Evolutionary conservation across 1,140 invertebrate species (phyloP).

Genomic region (Oedothorax gibbosus): DNA sequence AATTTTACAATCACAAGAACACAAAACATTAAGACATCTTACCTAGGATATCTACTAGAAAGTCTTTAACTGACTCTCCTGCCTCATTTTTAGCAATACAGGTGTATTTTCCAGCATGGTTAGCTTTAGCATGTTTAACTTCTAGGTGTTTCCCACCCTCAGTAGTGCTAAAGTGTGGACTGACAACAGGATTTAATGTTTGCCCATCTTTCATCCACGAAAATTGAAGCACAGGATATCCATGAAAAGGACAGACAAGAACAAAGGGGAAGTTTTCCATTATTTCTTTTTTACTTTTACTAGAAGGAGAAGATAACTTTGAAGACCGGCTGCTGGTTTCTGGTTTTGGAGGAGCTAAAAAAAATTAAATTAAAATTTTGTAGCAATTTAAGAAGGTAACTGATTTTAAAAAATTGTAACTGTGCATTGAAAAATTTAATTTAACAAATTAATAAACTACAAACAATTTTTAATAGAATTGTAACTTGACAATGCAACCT

Average conservation of each 20-base stretch:
- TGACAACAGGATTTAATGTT: constrained; percentile 20
- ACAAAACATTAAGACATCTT: background rate
- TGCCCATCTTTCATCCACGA: constrained; percentile 58
- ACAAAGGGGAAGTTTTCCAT: constrained; percentile 44
- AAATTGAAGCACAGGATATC: constrained; percentile 35
- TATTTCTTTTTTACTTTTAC: constrained; percentile 30
- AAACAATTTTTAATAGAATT: background rate
- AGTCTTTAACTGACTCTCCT: constrained; percentile 62
- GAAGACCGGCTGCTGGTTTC: background rate
- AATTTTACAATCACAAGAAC: background rate
- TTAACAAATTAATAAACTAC: background rate
- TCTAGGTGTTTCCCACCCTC: constrained; percentile 31
- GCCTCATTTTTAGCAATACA: constrained; percentile 68
- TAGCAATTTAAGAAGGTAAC: background rate
- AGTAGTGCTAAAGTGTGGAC: constrained; percentile 6
- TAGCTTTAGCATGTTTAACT: constrained; percentile 62
- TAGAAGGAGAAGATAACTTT: constrained; percentile 1
- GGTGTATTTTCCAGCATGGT: constrained; percentile 68
- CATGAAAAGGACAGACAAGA: constrained; percentile 51
- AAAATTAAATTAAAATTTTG: background rate
- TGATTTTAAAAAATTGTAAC: background rate
- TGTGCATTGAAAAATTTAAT: background rate
- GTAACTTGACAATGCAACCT: background rate
- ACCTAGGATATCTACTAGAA: constrained; percentile 47
- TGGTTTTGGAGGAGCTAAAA: constrained; percentile 48